These are phyloP conservation scores for Pinctada fucata DNA, from an alignment of 2,888 invertebrate species.

Conservation along the genomic window DNA sequence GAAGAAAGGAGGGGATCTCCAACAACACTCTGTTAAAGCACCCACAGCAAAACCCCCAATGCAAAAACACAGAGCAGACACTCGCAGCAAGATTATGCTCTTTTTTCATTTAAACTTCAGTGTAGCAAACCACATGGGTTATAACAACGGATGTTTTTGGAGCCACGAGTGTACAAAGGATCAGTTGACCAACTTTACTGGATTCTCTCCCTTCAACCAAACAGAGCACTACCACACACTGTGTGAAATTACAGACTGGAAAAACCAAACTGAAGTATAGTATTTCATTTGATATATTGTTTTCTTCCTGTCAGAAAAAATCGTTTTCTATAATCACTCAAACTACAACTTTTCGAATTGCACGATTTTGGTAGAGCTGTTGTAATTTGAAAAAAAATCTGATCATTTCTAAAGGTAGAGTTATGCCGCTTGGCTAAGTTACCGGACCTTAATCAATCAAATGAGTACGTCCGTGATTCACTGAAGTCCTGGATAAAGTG, in stretches of 20 bases:
- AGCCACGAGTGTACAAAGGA: constrained; percentile 14
- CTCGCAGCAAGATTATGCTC: too few species aligned
- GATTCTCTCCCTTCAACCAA: constrained; percentile 51
- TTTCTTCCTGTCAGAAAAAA: too few species aligned
- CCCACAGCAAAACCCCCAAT: too few species aligned
- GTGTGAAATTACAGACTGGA: constrained; percentile 49
- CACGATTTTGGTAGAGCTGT: too few species aligned
- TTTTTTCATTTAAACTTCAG: constrained; percentile 13
- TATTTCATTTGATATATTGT: too few species aligned
- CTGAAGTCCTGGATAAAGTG: constrained; percentile 50
- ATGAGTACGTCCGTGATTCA: constrained; percentile 44
- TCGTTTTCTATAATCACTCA: too few species aligned
- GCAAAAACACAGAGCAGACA: too few species aligned
- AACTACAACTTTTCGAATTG: too few species aligned
- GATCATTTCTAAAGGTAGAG: constrained; percentile 44
- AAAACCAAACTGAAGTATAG: constrained; percentile 49
- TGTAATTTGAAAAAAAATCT: too few species aligned
- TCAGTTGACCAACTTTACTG: constrained; percentile 43
- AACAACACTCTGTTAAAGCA: too few species aligned
- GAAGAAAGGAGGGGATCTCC: too few species aligned
- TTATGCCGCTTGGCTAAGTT: constrained; percentile 51
- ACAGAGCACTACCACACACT: constrained; percentile 49
- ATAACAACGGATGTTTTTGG: constrained; percentile 37
- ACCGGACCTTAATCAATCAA: constrained; percentile 57
- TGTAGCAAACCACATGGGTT: constrained; percentile 61